Evolutionary conservation across 2,888 invertebrate species (phyloP), one percentile per base, ranked within the genome.

Genomic region (Pammene fasciana): DNA sequence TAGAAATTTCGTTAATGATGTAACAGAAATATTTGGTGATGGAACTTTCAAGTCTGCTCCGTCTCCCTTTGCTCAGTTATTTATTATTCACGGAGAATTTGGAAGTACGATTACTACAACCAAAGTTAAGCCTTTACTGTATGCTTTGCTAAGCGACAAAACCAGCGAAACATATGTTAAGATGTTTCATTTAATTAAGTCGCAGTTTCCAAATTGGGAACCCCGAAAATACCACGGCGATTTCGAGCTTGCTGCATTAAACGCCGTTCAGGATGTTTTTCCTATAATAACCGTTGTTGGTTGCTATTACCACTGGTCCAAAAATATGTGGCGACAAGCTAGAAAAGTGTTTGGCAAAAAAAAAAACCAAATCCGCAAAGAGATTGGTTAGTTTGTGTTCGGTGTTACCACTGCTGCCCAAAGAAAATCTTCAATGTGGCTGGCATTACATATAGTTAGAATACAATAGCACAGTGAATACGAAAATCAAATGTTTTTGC

Each of bases 171-270:
- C 61, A 46, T 61, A 61, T 3, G 50, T 50, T 38, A 61, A 9
- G 0, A 9, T 61, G 46, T 61, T 61, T 61, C 34, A 46, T 46
- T 61, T 50, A 61, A 14, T 61, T 4, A 46, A 60, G 34, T 50
- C 61, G 38, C 61, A 61, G 8, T 46, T 50, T 45, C 60, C 60
- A 48, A 11, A 61, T 61, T 61, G 38, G 36, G 16, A 61, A 48
- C 60, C 60, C 5, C 48, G 7, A 36, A 48, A 61, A 36, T 61
- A 61, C 60, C 60, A 61, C 45, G 10, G 38, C 45, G 48, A 61
- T 45, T 48, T 60, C n/a, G 60, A 61, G 6, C 60, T 61, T 48
- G 48, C 60, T 45, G 60, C 60, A 9, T 61, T 61, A 61, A 61
- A 36, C 7, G 48, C 60, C 13, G 16, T 48, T 61, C 45, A 45